Conservation (phyloP, 2,888 invertebrate genomes). For the Resseliella maxima region DNA sequence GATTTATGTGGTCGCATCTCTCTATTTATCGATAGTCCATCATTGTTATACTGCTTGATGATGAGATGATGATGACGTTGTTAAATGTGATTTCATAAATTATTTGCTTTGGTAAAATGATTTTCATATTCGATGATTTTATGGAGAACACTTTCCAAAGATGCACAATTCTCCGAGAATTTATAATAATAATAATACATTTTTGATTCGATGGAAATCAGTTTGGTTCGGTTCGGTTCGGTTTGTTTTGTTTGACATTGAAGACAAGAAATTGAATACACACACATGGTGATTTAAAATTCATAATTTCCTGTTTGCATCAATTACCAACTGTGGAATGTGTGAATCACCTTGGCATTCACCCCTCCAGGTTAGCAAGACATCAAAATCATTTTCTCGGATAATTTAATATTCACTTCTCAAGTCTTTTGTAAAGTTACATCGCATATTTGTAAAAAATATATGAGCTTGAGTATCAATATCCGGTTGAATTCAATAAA, state of each 20-base stretch:
- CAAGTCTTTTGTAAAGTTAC: too few relatives aligned
- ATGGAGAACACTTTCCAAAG: background rate
- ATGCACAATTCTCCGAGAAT: background rate
- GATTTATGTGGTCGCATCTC: conserved; percentile 32
- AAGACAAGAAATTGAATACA: too few relatives aligned
- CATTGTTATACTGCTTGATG: conserved; percentile 38
- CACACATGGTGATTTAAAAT: background rate
- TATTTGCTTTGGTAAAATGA: background rate
- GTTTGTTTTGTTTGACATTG: too few relatives aligned
- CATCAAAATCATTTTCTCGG: background rate
- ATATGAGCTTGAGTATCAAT: too few relatives aligned
- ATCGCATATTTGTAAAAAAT: too few relatives aligned
- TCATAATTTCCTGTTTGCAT: conserved; percentile 24
- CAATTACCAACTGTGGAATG: background rate
- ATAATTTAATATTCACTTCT: too few relatives aligned
- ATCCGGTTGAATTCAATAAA: too few relatives aligned
- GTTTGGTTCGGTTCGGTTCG: too few relatives aligned
- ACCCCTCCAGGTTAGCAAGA: background rate
- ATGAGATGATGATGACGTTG: conserved; percentile 51
- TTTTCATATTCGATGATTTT: background rate
- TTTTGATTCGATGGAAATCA: too few relatives aligned
- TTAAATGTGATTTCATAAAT: conserved; percentile 33
- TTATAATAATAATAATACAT: background rate
- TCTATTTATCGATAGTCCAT: conserved; percentile 18
- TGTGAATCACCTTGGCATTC: background rate